A percentile compares a stretch with the other conserved stretches of the same genome.
Conservation (phyloP, 2,113 vertebrate genomes). For the Dermatemys mawii region DNA sequence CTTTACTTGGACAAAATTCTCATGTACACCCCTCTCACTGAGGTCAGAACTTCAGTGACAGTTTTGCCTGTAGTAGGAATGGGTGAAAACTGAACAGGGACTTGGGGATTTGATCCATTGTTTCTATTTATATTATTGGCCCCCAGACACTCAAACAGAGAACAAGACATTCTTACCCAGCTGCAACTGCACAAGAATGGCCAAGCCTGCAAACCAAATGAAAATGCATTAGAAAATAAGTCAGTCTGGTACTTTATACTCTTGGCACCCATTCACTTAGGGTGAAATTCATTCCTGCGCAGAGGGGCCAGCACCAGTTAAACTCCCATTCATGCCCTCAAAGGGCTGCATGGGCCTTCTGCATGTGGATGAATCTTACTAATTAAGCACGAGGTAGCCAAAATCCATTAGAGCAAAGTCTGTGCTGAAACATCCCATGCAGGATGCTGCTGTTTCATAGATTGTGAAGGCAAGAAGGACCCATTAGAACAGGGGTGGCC, state of each 20-base stretch:
- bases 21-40: too few relatives aligned
- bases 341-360: not conserved
- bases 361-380: not conserved
- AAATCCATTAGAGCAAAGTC: not conserved
- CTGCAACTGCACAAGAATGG: conserved; percentile 5
- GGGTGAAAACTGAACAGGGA: not conserved
- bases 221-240: not conserved
- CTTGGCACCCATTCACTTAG: not conserved
- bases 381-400: not conserved
- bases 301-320: not conserved
- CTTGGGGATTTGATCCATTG: not conserved
- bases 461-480: not conserved
- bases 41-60: not conserved
- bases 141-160: not conserved
- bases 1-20: not conserved
- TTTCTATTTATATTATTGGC: not conserved
- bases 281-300: not conserved
- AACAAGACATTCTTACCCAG: conserved; percentile 30
- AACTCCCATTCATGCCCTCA: not conserved
- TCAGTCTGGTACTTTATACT: not conserved
- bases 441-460: not conserved
- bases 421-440: not conserved
- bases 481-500: too few relatives aligned
- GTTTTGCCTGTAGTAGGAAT: not conserved
- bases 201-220: conserved; percentile 29